A percentile compares a stretch with the other conserved stretches of the same genome.
Conservation (phyloP, 1,140 invertebrate species). For the Drusus annulatus region DNA sequence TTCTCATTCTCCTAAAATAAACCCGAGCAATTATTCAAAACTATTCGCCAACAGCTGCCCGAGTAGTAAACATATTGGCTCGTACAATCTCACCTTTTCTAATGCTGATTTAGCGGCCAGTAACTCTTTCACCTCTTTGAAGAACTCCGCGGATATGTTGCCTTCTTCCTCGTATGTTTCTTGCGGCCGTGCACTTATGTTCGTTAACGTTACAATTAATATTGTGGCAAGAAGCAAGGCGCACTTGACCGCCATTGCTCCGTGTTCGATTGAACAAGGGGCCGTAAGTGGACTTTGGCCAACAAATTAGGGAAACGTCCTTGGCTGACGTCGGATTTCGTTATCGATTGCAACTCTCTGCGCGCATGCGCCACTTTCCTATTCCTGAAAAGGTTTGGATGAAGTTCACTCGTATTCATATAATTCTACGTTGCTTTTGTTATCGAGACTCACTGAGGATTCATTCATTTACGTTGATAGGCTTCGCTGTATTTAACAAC, state of each 20-base stretch:
- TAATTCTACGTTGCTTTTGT: no score
- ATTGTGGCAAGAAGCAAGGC: slow-evolving; percentile 31
- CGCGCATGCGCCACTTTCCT: slow-evolving; percentile 14
- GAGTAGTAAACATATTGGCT: slow-evolving; percentile 35
- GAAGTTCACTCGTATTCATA: slow-evolving; percentile 26
- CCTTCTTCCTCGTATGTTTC: slow-evolving; percentile 31
- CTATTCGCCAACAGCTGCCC: not conserved
- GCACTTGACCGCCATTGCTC: slow-evolving; percentile 45
- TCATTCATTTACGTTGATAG: no score
- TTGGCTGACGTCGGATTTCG: slow-evolving; percentile 22
- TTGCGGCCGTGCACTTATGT: slow-evolving; percentile 31
- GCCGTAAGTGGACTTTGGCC: slow-evolving; percentile 12
- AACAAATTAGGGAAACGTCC: slow-evolving; percentile 30
- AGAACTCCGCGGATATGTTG: slow-evolving; percentile 54
- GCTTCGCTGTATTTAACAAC: no score
- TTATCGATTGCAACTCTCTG: not conserved
- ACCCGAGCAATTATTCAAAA: not conserved
- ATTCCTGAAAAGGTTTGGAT: not conserved
- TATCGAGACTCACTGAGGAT: no score
- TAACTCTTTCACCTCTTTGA: slow-evolving; percentile 61
- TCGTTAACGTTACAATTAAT: not conserved
- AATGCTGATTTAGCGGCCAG: slow-evolving; percentile 55
- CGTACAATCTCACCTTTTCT: slow-evolving; percentile 40
- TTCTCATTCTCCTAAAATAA: slow-evolving; percentile 53
- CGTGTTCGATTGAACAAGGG: slow-evolving; percentile 22